Evolutionary conservation across 2,888 invertebrate species (phyloP), one percentile per base, ranked within the genome.

Genomic region (Cosmorhoe ocellata): DNA sequence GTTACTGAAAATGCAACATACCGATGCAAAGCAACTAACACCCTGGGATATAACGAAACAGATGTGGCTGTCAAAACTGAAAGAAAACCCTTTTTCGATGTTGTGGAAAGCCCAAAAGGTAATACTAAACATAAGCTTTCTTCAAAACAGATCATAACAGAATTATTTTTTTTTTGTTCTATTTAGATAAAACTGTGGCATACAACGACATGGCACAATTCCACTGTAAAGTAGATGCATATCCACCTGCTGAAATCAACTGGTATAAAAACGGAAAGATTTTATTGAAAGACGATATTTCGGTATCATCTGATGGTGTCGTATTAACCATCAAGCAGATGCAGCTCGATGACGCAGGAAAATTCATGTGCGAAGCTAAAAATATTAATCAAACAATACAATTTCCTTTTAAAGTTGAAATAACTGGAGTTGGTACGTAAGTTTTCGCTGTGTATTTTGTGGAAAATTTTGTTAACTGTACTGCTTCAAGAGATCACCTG

Each of bases 211-310:
- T 5, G 18, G 3, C 1, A 1, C 7, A 26, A 1, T 36, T 51
- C 10, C 0, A 1, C 13, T 51, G 51, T 31, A 36, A 40, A 8
- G 27, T 40, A n/a, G 42, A 51, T 11, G 40, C 51, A 26, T 40
- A 30, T 26, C 51, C 51, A n/a, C 36, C 45, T 28, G 36, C 38
- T 12, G 40, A 45, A 31, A 32, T 51, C 9, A 40, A 40, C 10
- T 51, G 51, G 51, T 51, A 31, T 6, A 51, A 45, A 40, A 18
- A 51, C 27, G 40, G 26, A 14, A 7, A 2, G 1, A 11, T 40
- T 5, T 30, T 45, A 31, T 8, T 34, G n/a, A 34, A 44, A 14
- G 24, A 39, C 10, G 11, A 50, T 11, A n/a, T 24, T 9, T 39
- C 13, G 8, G 24, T 44, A 30, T 44, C 50, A 6, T 11, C 39